A percentile compares a stretch with the other conserved stretches of the same genome.
Conservation (phyloP, 2,797 vertebrate species). For the Notolepis coatsorum region DNA sequence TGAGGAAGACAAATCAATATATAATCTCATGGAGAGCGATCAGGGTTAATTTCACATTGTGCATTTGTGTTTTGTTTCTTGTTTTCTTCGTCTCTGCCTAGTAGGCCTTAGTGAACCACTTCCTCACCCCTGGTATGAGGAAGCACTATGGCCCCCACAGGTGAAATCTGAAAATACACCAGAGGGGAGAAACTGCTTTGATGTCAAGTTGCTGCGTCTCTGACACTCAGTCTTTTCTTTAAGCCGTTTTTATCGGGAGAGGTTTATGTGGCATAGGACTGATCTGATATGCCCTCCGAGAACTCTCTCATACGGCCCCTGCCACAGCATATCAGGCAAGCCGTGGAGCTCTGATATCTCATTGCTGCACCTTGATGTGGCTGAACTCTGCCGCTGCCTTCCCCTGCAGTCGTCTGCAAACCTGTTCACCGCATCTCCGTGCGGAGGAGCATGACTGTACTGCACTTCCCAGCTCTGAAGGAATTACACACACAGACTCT, state of each 20-base stretch:
- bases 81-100: conserved; percentile 23
- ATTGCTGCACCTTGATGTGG: conserved; percentile 63
- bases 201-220: conserved; percentile 64
- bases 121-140: conserved; percentile 34
- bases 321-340: conserved; percentile 44
- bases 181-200: conserved; percentile 50
- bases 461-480: conserved; percentile 20
- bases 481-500: conserved; percentile 35
- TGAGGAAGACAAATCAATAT: conserved; percentile 60
- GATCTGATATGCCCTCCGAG: conserved; percentile 59
- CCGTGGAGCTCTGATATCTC: conserved; percentile 61
- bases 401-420: conserved; percentile 47
- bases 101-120: conserved; percentile 19
- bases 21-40: conserved; percentile 64
- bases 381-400: conserved; percentile 42
- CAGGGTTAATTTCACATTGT: conserved; percentile 47
- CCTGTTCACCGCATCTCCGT: conserved; percentile 34
- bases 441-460: conserved; percentile 11
- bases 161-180: too few species aligned
- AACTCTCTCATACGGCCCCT: conserved; percentile 42
- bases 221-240: conserved; percentile 64
- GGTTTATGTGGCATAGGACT: conserved; percentile 55
- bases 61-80: conserved; percentile 31
- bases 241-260: conserved; percentile 54
- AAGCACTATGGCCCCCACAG: conserved; percentile 54